Percentiles rank a stretch among this genome's conserved stretches.
Evolutionary conservation across 2,797 vertebrate species (phyloP).

Genomic region (Mus caroli): DNA sequence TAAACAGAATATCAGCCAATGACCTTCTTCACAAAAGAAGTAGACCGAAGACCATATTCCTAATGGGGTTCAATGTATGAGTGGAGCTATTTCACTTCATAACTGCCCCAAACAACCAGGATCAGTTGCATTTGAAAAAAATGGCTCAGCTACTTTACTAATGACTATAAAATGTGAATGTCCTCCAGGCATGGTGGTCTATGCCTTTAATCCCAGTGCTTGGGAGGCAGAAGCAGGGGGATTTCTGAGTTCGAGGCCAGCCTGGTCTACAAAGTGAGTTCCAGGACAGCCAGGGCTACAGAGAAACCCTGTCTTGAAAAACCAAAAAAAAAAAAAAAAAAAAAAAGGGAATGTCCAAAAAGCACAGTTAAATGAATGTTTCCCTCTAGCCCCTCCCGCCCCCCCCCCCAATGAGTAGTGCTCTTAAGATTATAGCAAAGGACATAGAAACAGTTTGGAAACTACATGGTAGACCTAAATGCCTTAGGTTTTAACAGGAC

Average conservation of each 20-base stretch:
- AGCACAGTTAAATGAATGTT: slow-evolving; percentile 29
- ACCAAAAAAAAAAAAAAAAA: no score
- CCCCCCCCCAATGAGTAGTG: background rate
- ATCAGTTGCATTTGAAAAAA: slow-evolving; percentile 45
- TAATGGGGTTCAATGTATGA: slow-evolving; percentile 1
- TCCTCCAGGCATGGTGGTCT: no score
- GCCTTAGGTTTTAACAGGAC: slow-evolving; percentile 29
- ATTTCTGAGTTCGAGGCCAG: no score
- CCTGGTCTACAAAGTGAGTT: no score
- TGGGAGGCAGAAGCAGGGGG: no score
- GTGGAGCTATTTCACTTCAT: background rate
- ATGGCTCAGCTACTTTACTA: background rate
- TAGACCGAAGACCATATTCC: background rate
- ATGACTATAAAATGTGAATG: slow-evolving; percentile 11
- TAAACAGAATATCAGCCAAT: background rate
- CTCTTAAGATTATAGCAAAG: background rate
- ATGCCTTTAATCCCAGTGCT: no score
- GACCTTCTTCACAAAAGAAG: background rate
- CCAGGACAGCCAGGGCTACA: no score
- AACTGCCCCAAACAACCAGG: slow-evolving; percentile 36
- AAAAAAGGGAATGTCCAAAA: background rate
- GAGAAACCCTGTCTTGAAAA: no score
- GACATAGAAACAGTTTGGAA: slow-evolving; percentile 62
- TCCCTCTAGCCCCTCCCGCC: background rate
- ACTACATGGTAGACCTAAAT: slow-evolving; percentile 56